Evolutionary conservation across 2,888 invertebrate species (phyloP), one percentile per base, ranked within the genome.

Genomic region (Iphiclides podalirius): DNA sequence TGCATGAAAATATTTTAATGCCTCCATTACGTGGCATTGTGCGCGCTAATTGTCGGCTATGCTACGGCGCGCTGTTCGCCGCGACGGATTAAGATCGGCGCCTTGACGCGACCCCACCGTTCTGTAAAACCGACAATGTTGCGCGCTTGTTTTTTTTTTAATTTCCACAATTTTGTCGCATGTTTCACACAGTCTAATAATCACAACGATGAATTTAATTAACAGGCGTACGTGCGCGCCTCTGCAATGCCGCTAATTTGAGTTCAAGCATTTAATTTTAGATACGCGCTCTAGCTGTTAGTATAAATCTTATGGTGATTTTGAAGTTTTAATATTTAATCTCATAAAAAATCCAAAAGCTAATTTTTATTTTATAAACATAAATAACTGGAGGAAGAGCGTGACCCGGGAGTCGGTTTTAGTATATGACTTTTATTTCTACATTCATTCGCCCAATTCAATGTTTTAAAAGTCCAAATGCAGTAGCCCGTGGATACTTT

Each of bases 1-100:
- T 75, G 69, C 70, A 71, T 74, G 70, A 74, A 79, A 73, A 72
- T 66, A 73, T 74, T 75, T 72, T 72, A 74, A 73, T 72, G 66
- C 63, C 51, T 58, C 53, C 57, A 63, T 71, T 68, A 70, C 67
- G 59, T 66, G 64, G 60, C 65, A 63, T 67, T 67, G 65, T 71
- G 61, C 55, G 61, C 58, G 59, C 59, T 74, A 73, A 77, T 75
- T 73, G 54, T 52, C 53, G 57, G 52, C 58, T 59, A 61, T 60
- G 9, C 8, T n/a, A 1, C 26, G 58, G 61, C 52, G 45, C 31
- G 45, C 38, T 55, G 46, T 31, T 53, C 57, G 52, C 33, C 39
- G 41, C 58, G 60, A 59, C 51, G 50, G 66, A 67, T 68, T 66
- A 62, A 61, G 66, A 67, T 68, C 65, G 66, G 62, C 57, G 64